Percentiles rank a stretch among this genome's conserved stretches.
Evolutionary conservation across 2,797 vertebrate species (phyloP).

Genomic region (Acanthopagrus latus): DNA sequence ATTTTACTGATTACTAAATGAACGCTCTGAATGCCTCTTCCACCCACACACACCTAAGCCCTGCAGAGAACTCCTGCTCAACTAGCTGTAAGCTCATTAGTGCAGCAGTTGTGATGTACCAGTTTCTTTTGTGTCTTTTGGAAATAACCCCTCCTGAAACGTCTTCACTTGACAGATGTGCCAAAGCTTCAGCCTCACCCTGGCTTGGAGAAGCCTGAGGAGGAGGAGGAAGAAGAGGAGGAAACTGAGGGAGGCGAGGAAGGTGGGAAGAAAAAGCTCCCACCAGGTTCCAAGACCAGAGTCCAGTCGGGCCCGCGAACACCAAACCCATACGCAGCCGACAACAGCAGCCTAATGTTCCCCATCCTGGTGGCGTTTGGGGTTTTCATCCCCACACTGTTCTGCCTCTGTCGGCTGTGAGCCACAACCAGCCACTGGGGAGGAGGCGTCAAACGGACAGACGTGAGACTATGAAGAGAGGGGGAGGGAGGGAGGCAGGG

Average conservation of each 20-base stretch:
- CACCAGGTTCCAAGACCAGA: conserved; percentile 89
- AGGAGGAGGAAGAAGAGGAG: conserved; percentile 95
- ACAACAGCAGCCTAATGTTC: conserved; percentile 99
- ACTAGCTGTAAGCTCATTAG: too few relatives aligned
- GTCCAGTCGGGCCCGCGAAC: conserved; percentile 97
- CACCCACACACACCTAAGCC: too few relatives aligned
- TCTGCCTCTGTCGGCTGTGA: conserved; percentile 99
- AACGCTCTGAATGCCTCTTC: too few relatives aligned
- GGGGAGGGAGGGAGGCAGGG: background rate
- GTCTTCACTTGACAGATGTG: conserved; percentile 86
- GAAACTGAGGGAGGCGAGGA: conserved; percentile 92
- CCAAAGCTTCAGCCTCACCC: conserved; percentile 98
- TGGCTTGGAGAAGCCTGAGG: conserved; percentile 93
- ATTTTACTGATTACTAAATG: too few relatives aligned
- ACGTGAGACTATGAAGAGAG: conserved; percentile 58
- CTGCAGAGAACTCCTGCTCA: too few relatives aligned
- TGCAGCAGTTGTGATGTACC: background rate
- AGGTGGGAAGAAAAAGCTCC: conserved; percentile 89
- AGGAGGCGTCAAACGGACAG: conserved; percentile 66
- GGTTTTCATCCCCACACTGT: conserved; percentile 99
- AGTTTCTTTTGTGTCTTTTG: background rate
- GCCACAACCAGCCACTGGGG: conserved; percentile 66
- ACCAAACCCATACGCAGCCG: conserved; percentile 97
- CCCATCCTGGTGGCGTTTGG: conserved; percentile 98
- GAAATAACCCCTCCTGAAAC: too few relatives aligned